Evolutionary conservation across 2,113 vertebrate genomes (phyloP).

Genomic region (Sarotherodon lohbergeri): DNA sequence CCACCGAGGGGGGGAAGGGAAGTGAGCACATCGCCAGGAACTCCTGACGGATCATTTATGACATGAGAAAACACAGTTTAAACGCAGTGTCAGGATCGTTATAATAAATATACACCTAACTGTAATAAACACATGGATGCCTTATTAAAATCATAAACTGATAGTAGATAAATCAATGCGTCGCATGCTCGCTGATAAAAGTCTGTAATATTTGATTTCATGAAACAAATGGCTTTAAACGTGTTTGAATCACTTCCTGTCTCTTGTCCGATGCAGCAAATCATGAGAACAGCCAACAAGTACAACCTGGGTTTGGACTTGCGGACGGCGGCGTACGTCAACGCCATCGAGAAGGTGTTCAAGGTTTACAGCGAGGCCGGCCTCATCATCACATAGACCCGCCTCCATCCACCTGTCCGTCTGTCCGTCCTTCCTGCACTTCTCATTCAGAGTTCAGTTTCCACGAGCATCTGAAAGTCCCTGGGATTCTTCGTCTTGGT

Average conservation of each 20-base stretch:
- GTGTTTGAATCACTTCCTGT: neutral
- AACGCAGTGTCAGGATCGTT: accelerated
- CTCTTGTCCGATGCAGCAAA: conserved; percentile 76
- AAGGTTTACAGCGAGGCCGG: conserved; percentile 94
- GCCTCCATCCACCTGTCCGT: neutral
- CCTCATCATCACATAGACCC: conserved; percentile 86
- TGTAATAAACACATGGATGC: accelerated
- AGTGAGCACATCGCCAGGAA: neutral
- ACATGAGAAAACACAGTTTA: accelerated
- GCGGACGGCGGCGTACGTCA: conserved; percentile 94
- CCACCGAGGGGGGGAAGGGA: neutral
- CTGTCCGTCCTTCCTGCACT: neutral
- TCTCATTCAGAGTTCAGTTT: neutral
- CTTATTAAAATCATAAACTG: neutral
- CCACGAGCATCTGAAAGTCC: neutral
- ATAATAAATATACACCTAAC: accelerated
- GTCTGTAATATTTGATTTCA: neutral
- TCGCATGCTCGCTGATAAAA: accelerated
- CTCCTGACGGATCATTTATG: neutral
- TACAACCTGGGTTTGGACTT: conserved; percentile 94
- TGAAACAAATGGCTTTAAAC: neutral
- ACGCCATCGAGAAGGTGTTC: conserved; percentile 98
- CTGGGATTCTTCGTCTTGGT: neutral
- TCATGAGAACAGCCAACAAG: conserved; percentile 92
- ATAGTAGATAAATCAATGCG: accelerated